These are phyloP conservation scores for Chromobotia macracanthus DNA, from an alignment of 2,797 vertebrate species.

Conservation along the genomic window DNA sequence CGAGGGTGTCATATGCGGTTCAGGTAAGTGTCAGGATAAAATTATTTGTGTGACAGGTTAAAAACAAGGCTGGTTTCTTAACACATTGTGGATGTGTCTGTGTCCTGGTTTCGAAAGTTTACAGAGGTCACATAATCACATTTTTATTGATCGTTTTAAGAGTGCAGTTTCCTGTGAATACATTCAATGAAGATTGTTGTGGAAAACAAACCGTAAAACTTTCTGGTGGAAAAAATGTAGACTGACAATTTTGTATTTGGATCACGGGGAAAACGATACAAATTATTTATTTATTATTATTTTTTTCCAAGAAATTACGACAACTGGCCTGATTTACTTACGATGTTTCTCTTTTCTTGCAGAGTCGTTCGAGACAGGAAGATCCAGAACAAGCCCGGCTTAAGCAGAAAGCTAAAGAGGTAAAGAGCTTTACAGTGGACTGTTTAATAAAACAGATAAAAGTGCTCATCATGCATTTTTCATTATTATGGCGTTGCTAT, in stretches of 20 bases:
- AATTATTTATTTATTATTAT: background rate
- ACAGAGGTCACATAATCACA: background rate
- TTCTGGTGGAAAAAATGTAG: too few species aligned
- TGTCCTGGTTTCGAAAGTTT: background rate
- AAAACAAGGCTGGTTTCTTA: background rate
- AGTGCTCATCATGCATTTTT: slow-evolving; percentile 37
- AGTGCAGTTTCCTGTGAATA: too few species aligned
- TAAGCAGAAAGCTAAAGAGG: slow-evolving; percentile 97
- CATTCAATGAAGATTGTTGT: too few species aligned
- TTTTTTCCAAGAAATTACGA: background rate
- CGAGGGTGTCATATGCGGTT: background rate
- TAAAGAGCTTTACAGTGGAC: slow-evolving; percentile 62
- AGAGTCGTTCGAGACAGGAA: slow-evolving; percentile 95
- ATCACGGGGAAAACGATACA: too few species aligned
- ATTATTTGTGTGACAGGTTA: background rate
- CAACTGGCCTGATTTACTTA: slow-evolving; percentile 24
- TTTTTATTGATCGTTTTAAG: too few species aligned
- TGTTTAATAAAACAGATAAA: slow-evolving; percentile 46
- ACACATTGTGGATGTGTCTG: background rate
- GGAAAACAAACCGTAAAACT: too few species aligned
- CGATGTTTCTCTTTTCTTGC: slow-evolving; percentile 38
- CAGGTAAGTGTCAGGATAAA: background rate
- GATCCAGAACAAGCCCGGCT: slow-evolving; percentile 92
- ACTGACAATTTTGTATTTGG: too few species aligned
- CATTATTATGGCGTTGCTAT: slow-evolving; percentile 26